Percentiles rank a stretch among this genome's conserved stretches.
These are phyloP conservation scores for Leptinotarsa tumamoca DNA, from an alignment of 2,888 invertebrate genomes.

Conservation along the genomic window DNA sequence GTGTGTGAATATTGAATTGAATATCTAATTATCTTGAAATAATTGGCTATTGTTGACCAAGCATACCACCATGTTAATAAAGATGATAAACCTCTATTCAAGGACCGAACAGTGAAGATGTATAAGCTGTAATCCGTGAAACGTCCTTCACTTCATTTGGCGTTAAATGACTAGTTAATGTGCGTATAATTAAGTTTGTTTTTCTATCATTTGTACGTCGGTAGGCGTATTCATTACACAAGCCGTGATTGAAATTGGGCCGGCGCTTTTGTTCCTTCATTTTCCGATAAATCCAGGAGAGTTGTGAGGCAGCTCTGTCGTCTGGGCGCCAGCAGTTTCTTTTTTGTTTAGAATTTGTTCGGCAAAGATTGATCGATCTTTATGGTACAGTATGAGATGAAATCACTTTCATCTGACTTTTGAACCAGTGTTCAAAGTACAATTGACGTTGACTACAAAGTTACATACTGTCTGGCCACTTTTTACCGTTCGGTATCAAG, in stretches of 20 bases:
- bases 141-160: slow-evolving; percentile 12
- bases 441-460: no score
- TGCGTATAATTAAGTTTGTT: slow-evolving; percentile 49
- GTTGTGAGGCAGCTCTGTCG: slow-evolving; percentile 1
- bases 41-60: not conserved
- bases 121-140: not conserved
- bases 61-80: not conserved
- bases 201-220: slow-evolving; percentile 45
- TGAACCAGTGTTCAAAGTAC: no score
- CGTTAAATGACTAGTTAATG: slow-evolving; percentile 42
- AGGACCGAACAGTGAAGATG: slow-evolving; percentile 7
- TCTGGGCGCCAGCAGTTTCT: slow-evolving; percentile 14
- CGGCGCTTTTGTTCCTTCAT: slow-evolving; percentile 42
- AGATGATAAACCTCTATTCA: slow-evolving; percentile 4
- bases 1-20: no score
- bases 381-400: not conserved
- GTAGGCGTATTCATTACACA: slow-evolving; percentile 48
- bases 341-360: not conserved
- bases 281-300: slow-evolving; percentile 42
- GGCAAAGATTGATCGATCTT: not conserved
- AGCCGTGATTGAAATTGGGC: slow-evolving; percentile 44
- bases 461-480: no score
- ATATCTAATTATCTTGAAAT: not conserved
- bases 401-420: no score
- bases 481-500: no score